Evolutionary conservation across 2,888 invertebrate species (phyloP).

Genomic region (Zonitis immaculata): DNA sequence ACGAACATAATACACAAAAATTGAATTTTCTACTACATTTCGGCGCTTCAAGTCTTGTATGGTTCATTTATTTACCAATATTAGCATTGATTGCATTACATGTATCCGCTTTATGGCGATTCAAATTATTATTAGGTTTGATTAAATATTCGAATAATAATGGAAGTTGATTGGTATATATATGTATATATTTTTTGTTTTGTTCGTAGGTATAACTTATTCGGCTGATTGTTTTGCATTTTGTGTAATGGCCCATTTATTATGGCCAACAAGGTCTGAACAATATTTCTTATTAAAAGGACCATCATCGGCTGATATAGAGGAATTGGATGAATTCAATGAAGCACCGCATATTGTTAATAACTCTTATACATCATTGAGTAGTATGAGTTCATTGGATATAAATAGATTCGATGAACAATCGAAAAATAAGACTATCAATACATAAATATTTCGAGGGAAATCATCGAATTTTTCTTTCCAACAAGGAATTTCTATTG

Average conservation of each 20-base stretch:
- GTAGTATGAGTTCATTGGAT: slow-evolving; percentile 41
- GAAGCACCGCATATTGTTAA: slow-evolving; percentile 83
- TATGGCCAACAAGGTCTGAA: slow-evolving; percentile 93
- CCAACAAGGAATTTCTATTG: slow-evolving; percentile 1
- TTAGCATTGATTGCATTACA: slow-evolving; percentile 90
- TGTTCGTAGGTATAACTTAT: slow-evolving; percentile 92
- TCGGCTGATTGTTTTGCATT: slow-evolving; percentile 94
- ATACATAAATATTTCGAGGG: slow-evolving; percentile 18
- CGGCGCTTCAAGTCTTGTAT: slow-evolving; percentile 94
- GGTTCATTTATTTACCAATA: slow-evolving; percentile 96
- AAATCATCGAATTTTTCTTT: neutral
- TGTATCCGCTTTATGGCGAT: slow-evolving; percentile 92
- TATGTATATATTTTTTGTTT: slow-evolving; percentile 32
- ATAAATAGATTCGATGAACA: slow-evolving; percentile 41
- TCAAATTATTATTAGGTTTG: slow-evolving; percentile 83
- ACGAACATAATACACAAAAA: slow-evolving; percentile 77
- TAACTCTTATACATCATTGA: slow-evolving; percentile 49
- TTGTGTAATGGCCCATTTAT: slow-evolving; percentile 89
- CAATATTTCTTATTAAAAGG: slow-evolving; percentile 83
- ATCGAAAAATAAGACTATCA: slow-evolving; percentile 30
- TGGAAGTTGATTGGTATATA: no score
- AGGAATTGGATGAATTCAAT: slow-evolving; percentile 86
- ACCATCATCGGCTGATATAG: slow-evolving; percentile 64
- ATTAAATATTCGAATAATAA: slow-evolving; percentile 4
- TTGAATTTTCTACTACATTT: slow-evolving; percentile 92